Conservation (phyloP, 2,888 invertebrate species). For the Pristionchus entomophagus region DNA sequence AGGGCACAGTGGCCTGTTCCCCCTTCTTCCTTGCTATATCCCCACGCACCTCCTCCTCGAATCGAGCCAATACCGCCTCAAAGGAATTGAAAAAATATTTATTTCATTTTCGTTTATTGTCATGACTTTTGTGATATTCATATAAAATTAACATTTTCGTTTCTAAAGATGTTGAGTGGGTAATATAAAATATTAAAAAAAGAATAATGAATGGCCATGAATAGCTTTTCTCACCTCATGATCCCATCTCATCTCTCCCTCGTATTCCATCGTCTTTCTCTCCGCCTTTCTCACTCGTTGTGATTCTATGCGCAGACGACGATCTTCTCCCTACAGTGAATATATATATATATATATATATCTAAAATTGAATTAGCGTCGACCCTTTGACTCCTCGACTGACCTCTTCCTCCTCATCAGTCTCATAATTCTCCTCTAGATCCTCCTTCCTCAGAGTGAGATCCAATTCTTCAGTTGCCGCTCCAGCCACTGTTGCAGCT, state of each 20-base stretch:
- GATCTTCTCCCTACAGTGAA: neutral
- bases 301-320: neutral
- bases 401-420: constrained; percentile 42
- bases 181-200: neutral
- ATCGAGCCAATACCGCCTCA: neutral
- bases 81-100: neutral
- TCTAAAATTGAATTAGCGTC: neutral
- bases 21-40: constrained; percentile 17
- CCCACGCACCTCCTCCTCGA: constrained; percentile 2
- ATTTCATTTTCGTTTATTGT: no score
- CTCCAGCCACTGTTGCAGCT: constrained; percentile 21
- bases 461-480: constrained; percentile 35
- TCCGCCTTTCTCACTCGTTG: neutral
- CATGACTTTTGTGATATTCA: no score
- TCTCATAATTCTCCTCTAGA: constrained; percentile 32
- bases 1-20: neutral
- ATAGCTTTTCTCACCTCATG: neutral
- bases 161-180: neutral
- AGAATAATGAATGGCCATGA: neutral
- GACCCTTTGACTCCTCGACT: no score
- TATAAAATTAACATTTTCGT: no score
- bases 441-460: constrained; percentile 22
- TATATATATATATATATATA: neutral
- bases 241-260: neutral
- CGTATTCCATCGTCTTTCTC: neutral